These are phyloP conservation scores for Dysidea cf. avara DNA, from an alignment of 37 sponge, comb jelly and placozoan species.

Conservation along the genomic window DNA sequence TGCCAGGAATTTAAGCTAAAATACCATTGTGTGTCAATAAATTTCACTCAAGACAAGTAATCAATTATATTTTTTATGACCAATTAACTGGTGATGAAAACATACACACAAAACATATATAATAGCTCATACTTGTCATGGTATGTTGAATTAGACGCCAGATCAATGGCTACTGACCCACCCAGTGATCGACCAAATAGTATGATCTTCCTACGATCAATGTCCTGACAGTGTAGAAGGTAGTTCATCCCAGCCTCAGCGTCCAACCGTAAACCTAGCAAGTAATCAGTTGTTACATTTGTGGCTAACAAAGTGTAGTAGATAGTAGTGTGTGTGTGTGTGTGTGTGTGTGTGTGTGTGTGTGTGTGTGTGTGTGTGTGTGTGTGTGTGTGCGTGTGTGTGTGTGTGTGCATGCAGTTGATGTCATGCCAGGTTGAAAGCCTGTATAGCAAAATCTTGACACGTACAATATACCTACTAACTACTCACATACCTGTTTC, in stretches of 20 bases:
- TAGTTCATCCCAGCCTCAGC: slow-evolving; percentile 90
- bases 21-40: neutral
- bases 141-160: slow-evolving; percentile 68
- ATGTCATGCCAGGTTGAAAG: neutral
- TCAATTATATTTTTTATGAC: neutral
- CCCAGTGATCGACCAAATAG: slow-evolving; percentile 93
- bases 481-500: slow-evolving; percentile 68
- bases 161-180: slow-evolving; percentile 92
- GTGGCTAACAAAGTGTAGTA: too few relatives aligned
- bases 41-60: neutral
- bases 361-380: slow-evolving; percentile 13
- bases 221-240: slow-evolving; percentile 78
- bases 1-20: too few relatives aligned
- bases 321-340: too few relatives aligned
- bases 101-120: neutral
- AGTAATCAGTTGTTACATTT: too few relatives aligned
- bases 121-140: slow-evolving; percentile 77
- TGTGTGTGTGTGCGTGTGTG: neutral
- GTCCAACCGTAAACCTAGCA: slow-evolving; percentile 87
- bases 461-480: neutral
- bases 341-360: too few relatives aligned
- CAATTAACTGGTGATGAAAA: too few relatives aligned
- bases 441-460: neutral
- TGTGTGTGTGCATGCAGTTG: neutral
- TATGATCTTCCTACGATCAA: slow-evolving; percentile 85